Evolutionary conservation across 1,140 invertebrate species (phyloP).

Genomic region (Drosophila navojoa): DNA sequence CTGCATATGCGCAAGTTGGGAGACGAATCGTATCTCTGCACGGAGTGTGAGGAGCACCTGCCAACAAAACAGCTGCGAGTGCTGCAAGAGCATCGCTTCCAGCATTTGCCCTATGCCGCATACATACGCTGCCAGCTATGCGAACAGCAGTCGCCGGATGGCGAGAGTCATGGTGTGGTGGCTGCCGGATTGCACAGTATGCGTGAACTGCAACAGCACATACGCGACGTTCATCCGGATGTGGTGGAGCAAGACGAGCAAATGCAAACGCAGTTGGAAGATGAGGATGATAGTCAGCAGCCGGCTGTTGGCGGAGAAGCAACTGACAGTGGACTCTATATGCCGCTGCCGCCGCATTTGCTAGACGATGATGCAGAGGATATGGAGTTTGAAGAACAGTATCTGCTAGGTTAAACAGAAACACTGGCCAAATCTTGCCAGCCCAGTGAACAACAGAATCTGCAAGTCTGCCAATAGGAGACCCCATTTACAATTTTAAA

Average conservation of each 20-base stretch:
- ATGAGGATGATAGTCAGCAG: constrained; percentile 22
- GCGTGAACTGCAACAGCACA: constrained; percentile 60
- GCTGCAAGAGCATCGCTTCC: constrained; percentile 69
- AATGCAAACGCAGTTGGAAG: constrained; percentile 35
- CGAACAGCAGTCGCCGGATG: constrained; percentile 22
- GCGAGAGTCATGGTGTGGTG: constrained; percentile 8
- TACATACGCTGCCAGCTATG: constrained; percentile 70
- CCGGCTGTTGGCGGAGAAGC: constrained; percentile 10
- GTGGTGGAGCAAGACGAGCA: constrained; percentile 32
- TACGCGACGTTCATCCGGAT: constrained; percentile 45
- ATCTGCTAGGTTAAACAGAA: constrained; percentile 62
- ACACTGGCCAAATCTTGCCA: not conserved
- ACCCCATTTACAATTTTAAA: constrained; percentile 12
- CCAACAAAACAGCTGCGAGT: constrained; percentile 57
- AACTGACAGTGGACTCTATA: constrained; percentile 47
- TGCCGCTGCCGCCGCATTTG: constrained; percentile 68
- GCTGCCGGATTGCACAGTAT: constrained; percentile 51
- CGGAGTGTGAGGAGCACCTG: constrained; percentile 68
- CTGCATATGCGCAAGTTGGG: constrained; percentile 62
- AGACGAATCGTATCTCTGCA: constrained; percentile 62
- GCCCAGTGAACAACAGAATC: constrained; percentile 31
- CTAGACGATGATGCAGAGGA: constrained; percentile 57
- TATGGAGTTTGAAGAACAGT: constrained; percentile 67
- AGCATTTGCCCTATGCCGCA: constrained; percentile 67
- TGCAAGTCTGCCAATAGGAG: constrained; percentile 15